Percentiles rank a stretch among this genome's conserved stretches.
Evolutionary conservation across 2,888 invertebrate genomes (phyloP).

Genomic region (Pherbina coryleti): DNA sequence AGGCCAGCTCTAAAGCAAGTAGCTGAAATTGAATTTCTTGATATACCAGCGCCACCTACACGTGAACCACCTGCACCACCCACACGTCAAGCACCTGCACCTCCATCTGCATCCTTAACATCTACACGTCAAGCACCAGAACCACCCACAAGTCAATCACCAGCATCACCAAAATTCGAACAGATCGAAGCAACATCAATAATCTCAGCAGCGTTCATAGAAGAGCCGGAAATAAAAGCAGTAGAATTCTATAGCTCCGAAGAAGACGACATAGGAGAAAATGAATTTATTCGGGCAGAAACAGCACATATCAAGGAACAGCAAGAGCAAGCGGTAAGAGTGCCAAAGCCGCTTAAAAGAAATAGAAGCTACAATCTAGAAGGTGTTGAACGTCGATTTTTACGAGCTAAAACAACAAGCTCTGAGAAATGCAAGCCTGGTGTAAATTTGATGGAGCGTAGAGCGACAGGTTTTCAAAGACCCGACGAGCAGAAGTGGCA

Average conservation of each 20-base stretch:
- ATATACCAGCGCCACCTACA: conserved; percentile 45
- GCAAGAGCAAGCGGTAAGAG: neutral
- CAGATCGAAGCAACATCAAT: neutral
- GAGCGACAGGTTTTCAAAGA: conserved; percentile 37
- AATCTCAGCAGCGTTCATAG: neutral
- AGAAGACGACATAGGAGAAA: conserved; percentile 45
- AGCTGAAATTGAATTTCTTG: neutral
- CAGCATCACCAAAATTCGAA: neutral
- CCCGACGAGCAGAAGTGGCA: conserved; percentile 36
- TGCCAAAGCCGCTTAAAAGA: conserved; percentile 46
- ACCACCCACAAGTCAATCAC: neutral
- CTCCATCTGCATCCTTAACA: too few relatives aligned
- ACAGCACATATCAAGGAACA: neutral
- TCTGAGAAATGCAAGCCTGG: neutral
- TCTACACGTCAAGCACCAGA: conserved; percentile 1
- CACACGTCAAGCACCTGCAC: conserved; percentile 40
- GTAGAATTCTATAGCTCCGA: conserved; percentile 49
- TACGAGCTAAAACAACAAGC: neutral
- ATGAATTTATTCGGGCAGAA: conserved; percentile 33
- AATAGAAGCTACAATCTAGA: conserved; percentile 17
- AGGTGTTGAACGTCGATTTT: neutral
- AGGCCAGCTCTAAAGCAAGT: neutral
- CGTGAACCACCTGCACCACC: conserved; percentile 46
- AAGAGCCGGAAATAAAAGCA: conserved; percentile 45
- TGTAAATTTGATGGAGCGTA: conserved; percentile 33